phyloP scores from a whole-genome alignment of 2,888 invertebrate species.

The Coremacera marginata region DNA sequence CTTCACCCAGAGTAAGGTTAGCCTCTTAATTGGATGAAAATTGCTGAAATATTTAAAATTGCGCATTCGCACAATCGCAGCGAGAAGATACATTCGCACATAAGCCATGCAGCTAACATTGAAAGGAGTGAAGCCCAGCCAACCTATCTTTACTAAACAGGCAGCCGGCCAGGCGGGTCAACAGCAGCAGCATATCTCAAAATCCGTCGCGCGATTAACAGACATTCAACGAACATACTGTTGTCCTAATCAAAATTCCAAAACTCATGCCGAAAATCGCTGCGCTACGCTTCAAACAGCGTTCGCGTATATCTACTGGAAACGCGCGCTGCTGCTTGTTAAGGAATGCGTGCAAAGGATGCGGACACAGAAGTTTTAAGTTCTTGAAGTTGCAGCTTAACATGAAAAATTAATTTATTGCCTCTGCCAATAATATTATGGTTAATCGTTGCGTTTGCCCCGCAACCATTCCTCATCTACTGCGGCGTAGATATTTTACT shows the following conservation, averaged over 20 bases:
- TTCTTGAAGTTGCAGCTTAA: slow-evolving; percentile 1
- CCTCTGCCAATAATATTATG: slow-evolving; percentile 21
- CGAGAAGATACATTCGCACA: slow-evolving; percentile 40
- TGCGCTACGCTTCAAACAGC: slow-evolving; percentile 27
- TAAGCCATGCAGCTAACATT: slow-evolving; percentile 20
- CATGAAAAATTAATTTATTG: slow-evolving; percentile 41
- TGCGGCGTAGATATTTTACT: not conserved
- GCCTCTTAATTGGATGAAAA: slow-evolving; percentile 69
- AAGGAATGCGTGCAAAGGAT: slow-evolving; percentile 48
- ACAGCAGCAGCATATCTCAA: slow-evolving; percentile 55
- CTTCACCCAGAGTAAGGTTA: not conserved
- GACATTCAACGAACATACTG: slow-evolving; percentile 55
- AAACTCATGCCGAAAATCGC: slow-evolving; percentile 50
- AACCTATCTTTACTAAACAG: too few species aligned
- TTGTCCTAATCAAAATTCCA: slow-evolving; percentile 70
- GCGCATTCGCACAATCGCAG: slow-evolving; percentile 53
- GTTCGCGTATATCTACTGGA: not conserved
- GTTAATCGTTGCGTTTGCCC: slow-evolving; percentile 26
- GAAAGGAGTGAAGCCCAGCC: not conserved
- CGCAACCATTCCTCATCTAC: not conserved
- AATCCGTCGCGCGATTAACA: slow-evolving; percentile 61
- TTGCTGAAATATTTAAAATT: slow-evolving; percentile 67
- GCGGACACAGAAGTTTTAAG: slow-evolving; percentile 21
- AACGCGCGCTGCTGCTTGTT: slow-evolving; percentile 40
- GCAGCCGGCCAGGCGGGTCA: not conserved